Evolutionary conservation across 2,888 invertebrate species (phyloP).

Genomic region (Meandrusa payeni): DNA sequence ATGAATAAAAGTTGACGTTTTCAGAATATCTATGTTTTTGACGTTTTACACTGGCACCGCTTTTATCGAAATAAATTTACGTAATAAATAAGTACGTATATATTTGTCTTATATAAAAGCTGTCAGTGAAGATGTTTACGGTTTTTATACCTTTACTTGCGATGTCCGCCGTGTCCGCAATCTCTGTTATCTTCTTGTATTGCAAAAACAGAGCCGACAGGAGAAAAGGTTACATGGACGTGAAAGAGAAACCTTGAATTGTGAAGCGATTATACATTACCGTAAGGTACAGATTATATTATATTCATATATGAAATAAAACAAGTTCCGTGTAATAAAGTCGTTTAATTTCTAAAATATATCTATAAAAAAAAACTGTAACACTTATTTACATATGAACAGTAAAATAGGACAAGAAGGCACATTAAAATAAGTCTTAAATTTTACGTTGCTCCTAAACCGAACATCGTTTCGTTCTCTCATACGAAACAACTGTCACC

Average conservation of each 20-base stretch:
- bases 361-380: conserved; percentile 63
- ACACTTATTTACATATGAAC: conserved; percentile 76
- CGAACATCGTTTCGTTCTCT: conserved; percentile 32
- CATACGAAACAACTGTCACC: conserved; percentile 55
- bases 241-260: conserved; percentile 54
- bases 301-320: conserved; percentile 33
- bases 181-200: conserved; percentile 59
- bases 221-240: conserved; percentile 65
- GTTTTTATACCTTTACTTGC: conserved; percentile 55
- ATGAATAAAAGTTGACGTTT: too few species aligned
- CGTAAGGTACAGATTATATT: conserved; percentile 28
- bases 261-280: conserved; percentile 1
- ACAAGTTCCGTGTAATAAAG: conserved; percentile 51
- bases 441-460: conserved; percentile 19
- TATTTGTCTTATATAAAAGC: not conserved
- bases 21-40: too few species aligned
- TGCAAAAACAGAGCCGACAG: conserved; percentile 52
- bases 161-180: conserved; percentile 62
- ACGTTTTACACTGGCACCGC: conserved; percentile 2
- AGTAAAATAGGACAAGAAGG: conserved; percentile 73
- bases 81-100: too few species aligned
- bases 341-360: conserved; percentile 71
- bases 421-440: conserved; percentile 45
- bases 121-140: conserved; percentile 33
- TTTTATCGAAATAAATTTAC: too few species aligned